Evolutionary conservation across 2,888 invertebrate genomes (phyloP).

Genomic region (Oasisia sp.): DNA sequence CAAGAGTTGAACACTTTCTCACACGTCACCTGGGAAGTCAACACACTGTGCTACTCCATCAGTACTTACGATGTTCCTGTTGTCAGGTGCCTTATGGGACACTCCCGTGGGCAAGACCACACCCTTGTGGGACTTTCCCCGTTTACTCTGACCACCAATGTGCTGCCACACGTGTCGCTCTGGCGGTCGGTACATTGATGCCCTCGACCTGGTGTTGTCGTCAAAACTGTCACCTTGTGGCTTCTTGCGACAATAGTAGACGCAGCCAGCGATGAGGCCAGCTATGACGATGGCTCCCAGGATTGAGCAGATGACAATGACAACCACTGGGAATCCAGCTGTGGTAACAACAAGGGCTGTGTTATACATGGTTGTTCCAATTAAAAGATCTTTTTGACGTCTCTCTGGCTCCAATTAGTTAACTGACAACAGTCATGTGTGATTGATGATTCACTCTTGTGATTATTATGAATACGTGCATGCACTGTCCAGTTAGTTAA

Average conservation of each 20-base stretch:
- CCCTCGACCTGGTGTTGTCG: neutral
- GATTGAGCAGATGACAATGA: neutral
- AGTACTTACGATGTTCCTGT: neutral
- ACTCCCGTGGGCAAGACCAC: neutral
- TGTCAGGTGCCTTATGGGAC: neutral
- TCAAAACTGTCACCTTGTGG: neutral
- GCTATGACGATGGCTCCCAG: neutral
- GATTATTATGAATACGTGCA: too few relatives aligned
- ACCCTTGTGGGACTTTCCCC: neutral
- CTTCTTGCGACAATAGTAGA: neutral
- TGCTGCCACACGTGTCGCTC: neutral
- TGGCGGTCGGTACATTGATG: neutral
- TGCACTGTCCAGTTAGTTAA: too few relatives aligned
- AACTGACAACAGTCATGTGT: too few relatives aligned
- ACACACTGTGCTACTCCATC: neutral
- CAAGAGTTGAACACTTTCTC: neutral
- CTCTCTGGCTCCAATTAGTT: neutral
- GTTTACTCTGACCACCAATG: neutral
- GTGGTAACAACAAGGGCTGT: neutral
- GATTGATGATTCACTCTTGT: too few relatives aligned
- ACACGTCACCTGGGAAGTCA: neutral
- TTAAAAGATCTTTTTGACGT: neutral
- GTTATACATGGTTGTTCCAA: neutral
- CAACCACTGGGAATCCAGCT: neutral
- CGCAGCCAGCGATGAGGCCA: neutral